Evolutionary conservation across 30 jellyfish, hydroid and myxozoan genomes (phyloP), one percentile per base, ranked within the genome.

Genomic region (Cassiopea xamachana): DNA sequence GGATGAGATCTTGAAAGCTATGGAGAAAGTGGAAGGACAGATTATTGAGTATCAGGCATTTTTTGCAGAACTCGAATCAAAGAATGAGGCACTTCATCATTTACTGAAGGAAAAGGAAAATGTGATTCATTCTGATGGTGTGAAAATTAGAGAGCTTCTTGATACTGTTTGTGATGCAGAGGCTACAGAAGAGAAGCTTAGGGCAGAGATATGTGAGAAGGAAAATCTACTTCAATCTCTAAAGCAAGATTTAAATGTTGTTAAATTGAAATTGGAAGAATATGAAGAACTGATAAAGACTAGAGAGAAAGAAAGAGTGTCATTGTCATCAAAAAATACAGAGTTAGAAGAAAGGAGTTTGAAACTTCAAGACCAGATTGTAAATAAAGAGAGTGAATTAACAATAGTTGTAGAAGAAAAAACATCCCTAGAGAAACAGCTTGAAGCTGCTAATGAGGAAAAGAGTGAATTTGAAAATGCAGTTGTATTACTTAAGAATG

Each of bases 381-480:
- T 19, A 46, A n/a, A 64, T 5, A 87, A 64, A 62, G 85, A 77
- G 13, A 87, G 16, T 8, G 69, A n/a, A 2, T 15, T 87, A 12
- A 13, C 12, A 1, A 17, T 27, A 14, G 45, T 77, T 50, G 69
- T 45, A 15, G 58, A 48, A 7, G 89, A 87, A 55, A 87, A 87
- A 61, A 84, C 48, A 48, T 79, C 58, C 16, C n/a, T 87, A 13
- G 75, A 64, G 69, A 87, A 69, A 51, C 62, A 68, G 45, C 79
- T 87, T 2, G 62, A 47, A 46, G 75, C 73, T 2, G 89, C 94
- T 8, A 64, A 50, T 9, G 81, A 44, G 8, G 94, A 87, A 14
- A 87, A 77, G 69, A 10, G 46, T 14, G 94, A 87, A 50, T 87
- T 87, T 45, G 94, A 87, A 64, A 76, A 49, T 2, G 94, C 94